Conservation (phyloP, 2,113 vertebrate genomes). For the Camelus dromedarius region DNA sequence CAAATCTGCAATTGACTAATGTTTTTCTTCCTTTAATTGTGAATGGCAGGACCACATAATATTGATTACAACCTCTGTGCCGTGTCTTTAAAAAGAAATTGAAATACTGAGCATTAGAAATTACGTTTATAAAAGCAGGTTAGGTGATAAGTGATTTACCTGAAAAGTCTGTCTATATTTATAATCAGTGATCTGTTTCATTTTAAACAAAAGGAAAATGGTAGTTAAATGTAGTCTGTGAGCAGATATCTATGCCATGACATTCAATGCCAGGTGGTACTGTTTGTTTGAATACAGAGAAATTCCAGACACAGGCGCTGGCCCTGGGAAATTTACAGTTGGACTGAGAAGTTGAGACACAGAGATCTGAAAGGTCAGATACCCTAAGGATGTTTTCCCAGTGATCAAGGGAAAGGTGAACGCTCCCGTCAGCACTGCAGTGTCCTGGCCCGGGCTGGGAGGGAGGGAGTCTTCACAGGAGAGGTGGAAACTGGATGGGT, state of each 20-base stretch:
- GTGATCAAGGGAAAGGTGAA: neutral
- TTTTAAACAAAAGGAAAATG: constrained; percentile 13
- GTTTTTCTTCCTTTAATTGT: neutral
- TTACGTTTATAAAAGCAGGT: neutral
- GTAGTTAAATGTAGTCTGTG: neutral
- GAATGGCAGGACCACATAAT: neutral
- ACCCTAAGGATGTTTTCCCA: neutral
- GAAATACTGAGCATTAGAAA: neutral
- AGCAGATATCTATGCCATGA: neutral
- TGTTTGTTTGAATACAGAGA: neutral
- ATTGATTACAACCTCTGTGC: neutral
- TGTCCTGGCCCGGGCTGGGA: accelerated
- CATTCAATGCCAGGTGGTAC: neutral
- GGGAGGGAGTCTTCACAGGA: neutral
- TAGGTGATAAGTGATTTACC: neutral
- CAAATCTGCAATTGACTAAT: neutral
- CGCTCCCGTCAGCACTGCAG: accelerated
- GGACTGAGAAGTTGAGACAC: neutral
- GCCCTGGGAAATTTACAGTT: neutral
- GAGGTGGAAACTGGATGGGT: neutral
- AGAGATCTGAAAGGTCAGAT: neutral
- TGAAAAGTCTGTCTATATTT: neutral
- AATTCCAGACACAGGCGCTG: neutral
- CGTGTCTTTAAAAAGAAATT: neutral
- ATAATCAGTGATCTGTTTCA: neutral